phyloP scores from a whole-genome alignment of 2,888 invertebrate species.

The Caenorhabditis afra region DNA sequence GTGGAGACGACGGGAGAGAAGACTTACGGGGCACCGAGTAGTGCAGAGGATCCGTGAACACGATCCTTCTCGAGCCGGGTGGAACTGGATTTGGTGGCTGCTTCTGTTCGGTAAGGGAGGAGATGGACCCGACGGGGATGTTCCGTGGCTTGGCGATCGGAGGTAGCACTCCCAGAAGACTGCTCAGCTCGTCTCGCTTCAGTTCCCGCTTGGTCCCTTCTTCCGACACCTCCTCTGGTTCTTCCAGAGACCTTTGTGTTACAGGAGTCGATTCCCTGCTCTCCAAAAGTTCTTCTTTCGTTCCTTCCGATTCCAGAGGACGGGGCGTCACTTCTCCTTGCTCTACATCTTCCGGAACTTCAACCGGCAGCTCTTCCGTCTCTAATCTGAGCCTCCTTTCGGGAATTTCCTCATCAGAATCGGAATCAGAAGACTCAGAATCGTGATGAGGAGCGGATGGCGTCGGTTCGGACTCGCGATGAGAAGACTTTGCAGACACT shows the following conservation, averaged over 20 bases:
- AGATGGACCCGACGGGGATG: constrained; percentile 25
- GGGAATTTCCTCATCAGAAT: neutral
- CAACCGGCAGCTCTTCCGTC: neutral
- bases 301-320: neutral
- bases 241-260: constrained; percentile 26
- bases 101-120: constrained; percentile 17
- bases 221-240: constrained; percentile 5
- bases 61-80: constrained; percentile 20
- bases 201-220: constrained; percentile 1
- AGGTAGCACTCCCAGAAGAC: constrained; percentile 56
- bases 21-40: constrained; percentile 75
- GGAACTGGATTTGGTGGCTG: neutral
- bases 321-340: constrained; percentile 13
- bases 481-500: constrained; percentile 47
- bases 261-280: constrained; percentile 17
- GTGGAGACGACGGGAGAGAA: neutral
- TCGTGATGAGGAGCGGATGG: neutral
- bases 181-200: constrained; percentile 28
- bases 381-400: neutral
- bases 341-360: neutral
- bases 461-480: constrained; percentile 15
- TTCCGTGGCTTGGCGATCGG: constrained; percentile 64
- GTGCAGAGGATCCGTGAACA: constrained; percentile 75
- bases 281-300: neutral
- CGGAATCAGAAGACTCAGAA: neutral